Conservation (phyloP, 2,888 invertebrate species). For the Cheilosia pagana region DNA sequence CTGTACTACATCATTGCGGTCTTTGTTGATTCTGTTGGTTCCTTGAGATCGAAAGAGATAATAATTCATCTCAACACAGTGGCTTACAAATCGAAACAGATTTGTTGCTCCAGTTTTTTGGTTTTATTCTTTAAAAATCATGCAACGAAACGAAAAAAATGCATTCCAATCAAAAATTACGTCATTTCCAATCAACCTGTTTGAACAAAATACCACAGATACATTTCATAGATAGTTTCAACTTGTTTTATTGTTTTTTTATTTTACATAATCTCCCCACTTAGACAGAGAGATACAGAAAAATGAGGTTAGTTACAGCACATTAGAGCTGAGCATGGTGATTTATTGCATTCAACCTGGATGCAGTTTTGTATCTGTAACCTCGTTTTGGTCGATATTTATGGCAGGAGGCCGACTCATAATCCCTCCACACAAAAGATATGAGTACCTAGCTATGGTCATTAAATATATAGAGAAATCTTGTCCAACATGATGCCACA, state of each 20-base stretch:
- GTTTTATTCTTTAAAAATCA: constrained; percentile 34
- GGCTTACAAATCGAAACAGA: constrained; percentile 35
- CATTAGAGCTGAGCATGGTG: constrained; percentile 31
- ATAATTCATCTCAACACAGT: constrained; percentile 42
- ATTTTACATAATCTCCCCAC: constrained; percentile 52
- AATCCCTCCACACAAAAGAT: constrained; percentile 1
- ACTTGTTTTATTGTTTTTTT: constrained; percentile 30
- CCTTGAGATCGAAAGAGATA: constrained; percentile 4
- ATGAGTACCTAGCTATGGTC: background rate
- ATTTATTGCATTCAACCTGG: constrained; percentile 63
- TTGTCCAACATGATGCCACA: constrained; percentile 38
- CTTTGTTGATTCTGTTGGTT: constrained; percentile 18
- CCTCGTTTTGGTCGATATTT: constrained; percentile 25
- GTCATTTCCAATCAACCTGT: constrained; percentile 69
- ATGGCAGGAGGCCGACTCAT: constrained; percentile 10
- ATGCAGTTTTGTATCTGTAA: constrained; percentile 15
- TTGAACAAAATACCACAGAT: constrained; percentile 12
- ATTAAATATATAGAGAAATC: constrained; percentile 3
- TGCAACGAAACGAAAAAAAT: constrained; percentile 32
- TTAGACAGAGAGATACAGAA: background rate
- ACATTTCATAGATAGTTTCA: constrained; percentile 36
- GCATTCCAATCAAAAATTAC: constrained; percentile 62
- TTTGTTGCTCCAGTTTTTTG: constrained; percentile 49
- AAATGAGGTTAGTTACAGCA: constrained; percentile 67
- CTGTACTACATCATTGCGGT: constrained; percentile 6